phyloP scores from a whole-genome alignment of 2,888 invertebrate species.

The Isoperla grammatica region DNA sequence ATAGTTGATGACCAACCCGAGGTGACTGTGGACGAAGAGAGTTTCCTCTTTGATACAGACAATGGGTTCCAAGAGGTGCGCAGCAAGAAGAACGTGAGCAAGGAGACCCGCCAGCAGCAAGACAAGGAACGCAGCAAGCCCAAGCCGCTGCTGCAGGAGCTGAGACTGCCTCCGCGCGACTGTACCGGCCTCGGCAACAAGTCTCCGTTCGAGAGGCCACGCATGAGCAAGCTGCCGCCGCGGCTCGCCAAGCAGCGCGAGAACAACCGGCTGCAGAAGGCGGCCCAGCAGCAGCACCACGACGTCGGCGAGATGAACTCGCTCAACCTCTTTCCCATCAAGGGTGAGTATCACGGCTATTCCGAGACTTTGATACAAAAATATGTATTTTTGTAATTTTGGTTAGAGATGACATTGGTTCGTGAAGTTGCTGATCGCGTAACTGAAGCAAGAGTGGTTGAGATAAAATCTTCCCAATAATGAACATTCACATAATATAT shows the following conservation, averaged over 20 bases:
- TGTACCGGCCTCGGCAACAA: conserved; percentile 22
- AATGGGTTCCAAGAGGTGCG: conserved; percentile 79
- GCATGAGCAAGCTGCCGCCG: conserved; percentile 64
- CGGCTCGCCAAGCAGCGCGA: conserved; percentile 71
- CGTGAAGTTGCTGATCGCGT: no score
- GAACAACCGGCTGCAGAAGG: conserved; percentile 49
- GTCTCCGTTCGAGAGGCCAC: conserved; percentile 37
- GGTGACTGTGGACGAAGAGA: conserved; percentile 41
- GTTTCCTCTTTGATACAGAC: conserved; percentile 44
- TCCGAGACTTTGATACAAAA: no score
- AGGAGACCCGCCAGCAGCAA: conserved; percentile 42
- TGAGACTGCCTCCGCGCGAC: conserved; percentile 24
- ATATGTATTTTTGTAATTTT: no score
- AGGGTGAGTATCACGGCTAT: conserved; percentile 35
- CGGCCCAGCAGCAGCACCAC: conserved; percentile 35
- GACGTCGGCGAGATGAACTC: conserved; percentile 36
- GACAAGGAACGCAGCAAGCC: background rate
- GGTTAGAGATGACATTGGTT: no score
- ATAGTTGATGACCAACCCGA: conserved; percentile 49
- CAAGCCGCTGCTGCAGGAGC: conserved; percentile 21
- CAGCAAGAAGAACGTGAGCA: conserved; percentile 67
- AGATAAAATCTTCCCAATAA: no score
- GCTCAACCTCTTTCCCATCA: conserved; percentile 36
- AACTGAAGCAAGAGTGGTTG: no score
- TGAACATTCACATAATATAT: no score